Evolutionary conservation across 2,797 vertebrate species (phyloP), one percentile per base, ranked within the genome.

Genomic region (Ispidina picta): DNA sequence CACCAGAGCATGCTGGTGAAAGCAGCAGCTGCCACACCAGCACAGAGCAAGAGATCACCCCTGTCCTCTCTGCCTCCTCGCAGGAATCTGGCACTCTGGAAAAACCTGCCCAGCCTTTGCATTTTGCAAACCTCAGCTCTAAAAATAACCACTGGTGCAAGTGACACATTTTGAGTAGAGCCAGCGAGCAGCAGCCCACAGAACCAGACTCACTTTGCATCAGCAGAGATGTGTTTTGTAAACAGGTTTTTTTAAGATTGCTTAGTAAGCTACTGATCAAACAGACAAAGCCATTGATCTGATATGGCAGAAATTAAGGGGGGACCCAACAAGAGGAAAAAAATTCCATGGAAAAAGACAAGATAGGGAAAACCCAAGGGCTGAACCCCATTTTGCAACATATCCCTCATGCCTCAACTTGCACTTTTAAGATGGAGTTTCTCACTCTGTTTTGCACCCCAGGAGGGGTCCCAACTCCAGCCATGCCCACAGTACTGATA

Each of bases 81-180:
- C 55, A 44, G 80, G 83, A 89, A 92, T 55, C 63, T 77, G 63
- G 73, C 63, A 90, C 43, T 63, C 60, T 72, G 86, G 86, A 73
- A 44, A 88, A 95, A 92, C 92, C 92, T 95, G 92, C 82, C 83
- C 70, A 90, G 94, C n/a, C 78, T 83, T 84, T 89, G 39, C 85
- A 25, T 92, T 93, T 78, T 82, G 85, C 92, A 90, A 94, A 91
- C 83, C 75, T 85, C 43, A 4, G 75, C 92, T 92, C 91, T 72
- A 95, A 93, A 96, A 96, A 95, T 95, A 96, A 46, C 25, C 1
- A 41, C 8, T 0, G 5, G 81, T 93, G 89, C 81, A 35, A 86
- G 83, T 29, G 89, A 93, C 92, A 95, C 91, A 88, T 94, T 84
- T 68, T 12, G 8, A 91, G 54, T 4, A 0, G 86, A 93, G 86